Conservation (phyloP, 2,888 invertebrate genomes). For the Diadromus collaris region DNA sequence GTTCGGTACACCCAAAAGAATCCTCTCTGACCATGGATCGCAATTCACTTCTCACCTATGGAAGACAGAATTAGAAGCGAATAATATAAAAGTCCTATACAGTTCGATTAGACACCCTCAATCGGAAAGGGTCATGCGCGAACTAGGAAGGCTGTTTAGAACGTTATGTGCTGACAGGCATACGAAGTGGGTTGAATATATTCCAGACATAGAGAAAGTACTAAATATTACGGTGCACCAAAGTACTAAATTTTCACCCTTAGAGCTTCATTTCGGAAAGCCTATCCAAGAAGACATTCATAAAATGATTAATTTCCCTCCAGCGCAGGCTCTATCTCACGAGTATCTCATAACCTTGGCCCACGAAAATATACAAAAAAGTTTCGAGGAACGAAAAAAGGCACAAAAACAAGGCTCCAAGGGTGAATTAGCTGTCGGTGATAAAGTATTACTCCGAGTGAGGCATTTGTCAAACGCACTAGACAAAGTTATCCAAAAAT, state of each 20-base stretch:
- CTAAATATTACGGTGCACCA: constrained; percentile 21
- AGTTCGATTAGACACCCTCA: constrained; percentile 32
- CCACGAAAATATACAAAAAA: not conserved
- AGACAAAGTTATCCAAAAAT: constrained; percentile 3
- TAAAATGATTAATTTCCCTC: constrained; percentile 5
- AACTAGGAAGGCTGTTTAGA: constrained; percentile 25
- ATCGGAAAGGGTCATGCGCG: constrained; percentile 27
- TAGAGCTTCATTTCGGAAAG: constrained; percentile 22
- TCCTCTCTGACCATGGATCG: constrained; percentile 62
- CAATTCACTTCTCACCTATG: constrained; percentile 42
- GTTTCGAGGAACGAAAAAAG: not conserved
- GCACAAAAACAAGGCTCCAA: constrained; percentile 1
- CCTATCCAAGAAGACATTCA: not conserved
- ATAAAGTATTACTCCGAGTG: not conserved
- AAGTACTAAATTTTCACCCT: not conserved
- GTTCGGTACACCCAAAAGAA: constrained; percentile 32
- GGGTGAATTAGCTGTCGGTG: not conserved
- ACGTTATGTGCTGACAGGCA: constrained; percentile 13
- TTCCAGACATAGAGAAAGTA: not conserved
- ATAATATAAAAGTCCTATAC: not conserved
- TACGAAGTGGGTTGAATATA: not conserved
- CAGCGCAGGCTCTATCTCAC: not conserved
- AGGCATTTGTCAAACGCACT: constrained; percentile 1
- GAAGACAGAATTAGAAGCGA: constrained; percentile 8
- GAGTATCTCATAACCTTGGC: constrained; percentile 16